A percentile compares a stretch with the other conserved stretches of the same genome.
Conservation (phyloP, 2,888 invertebrate species). For the Diplolepis rosae region DNA sequence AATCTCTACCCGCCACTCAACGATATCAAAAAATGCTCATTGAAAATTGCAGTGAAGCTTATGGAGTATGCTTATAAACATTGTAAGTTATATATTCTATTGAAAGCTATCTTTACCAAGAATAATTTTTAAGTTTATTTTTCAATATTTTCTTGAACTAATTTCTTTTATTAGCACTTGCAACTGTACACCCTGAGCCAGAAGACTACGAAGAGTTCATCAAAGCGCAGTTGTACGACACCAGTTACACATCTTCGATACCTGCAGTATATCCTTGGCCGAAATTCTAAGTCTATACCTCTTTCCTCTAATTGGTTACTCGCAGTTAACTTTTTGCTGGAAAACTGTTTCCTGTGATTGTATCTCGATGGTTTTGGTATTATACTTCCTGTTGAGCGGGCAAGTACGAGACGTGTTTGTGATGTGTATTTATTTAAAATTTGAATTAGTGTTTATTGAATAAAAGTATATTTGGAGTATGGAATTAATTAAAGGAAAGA, state of each 20-base stretch:
- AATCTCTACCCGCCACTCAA: conserved; percentile 93
- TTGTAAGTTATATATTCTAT: conserved; percentile 74
- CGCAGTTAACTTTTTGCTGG: background rate
- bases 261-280: conserved; percentile 81
- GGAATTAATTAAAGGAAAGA: background rate
- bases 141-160: too few species aligned
- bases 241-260: conserved; percentile 80
- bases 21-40: conserved; percentile 88
- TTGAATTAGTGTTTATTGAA: background rate
- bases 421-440: conserved; percentile 15
- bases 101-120: background rate
- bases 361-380: conserved; percentile 13
- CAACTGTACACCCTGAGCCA: conserved; percentile 87
- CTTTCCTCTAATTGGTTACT: background rate
- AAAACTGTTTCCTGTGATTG: background rate
- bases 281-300: conserved; percentile 63
- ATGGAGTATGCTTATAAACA: conserved; percentile 88
- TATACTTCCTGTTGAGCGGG: conserved; percentile 15
- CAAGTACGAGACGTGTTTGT: conserved; percentile 4
- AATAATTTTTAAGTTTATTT: too few species aligned
- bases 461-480: background rate
- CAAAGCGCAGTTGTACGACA: conserved; percentile 87
- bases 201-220: conserved; percentile 83
- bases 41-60: conserved; percentile 88
- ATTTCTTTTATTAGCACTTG: conserved; percentile 78